Conservation (phyloP, 2,797 vertebrate species). For the Peromyscus aztecus region DNA sequence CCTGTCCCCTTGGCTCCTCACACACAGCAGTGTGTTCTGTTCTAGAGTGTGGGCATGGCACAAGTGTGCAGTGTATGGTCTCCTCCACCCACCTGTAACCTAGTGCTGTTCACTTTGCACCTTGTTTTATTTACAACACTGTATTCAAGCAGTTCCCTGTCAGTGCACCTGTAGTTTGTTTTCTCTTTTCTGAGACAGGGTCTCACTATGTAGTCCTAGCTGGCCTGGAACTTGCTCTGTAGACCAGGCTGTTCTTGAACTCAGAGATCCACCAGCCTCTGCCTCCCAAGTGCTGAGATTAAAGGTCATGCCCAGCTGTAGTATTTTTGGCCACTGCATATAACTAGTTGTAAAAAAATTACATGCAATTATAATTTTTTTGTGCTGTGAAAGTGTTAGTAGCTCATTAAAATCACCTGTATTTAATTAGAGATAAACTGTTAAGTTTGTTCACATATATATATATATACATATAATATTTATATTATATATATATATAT, state of each 20-base stretch:
- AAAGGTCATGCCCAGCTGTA: not conserved
- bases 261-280: not conserved
- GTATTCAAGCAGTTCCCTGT: not conserved
- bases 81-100: not conserved
- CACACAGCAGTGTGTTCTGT: not conserved
- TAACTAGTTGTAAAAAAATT: not conserved
- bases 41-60: not conserved
- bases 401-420: not conserved
- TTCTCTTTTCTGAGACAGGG: not conserved
- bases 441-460: not conserved
- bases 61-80: not conserved
- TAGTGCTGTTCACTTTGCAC: not conserved
- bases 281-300: not conserved
- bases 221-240: not conserved
- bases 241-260: not conserved
- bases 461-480: no score
- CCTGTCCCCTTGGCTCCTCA: not conserved
- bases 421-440: not conserved
- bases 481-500: no score
- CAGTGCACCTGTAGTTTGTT: not conserved
- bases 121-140: not conserved
- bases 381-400: not conserved
- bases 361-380: not conserved
- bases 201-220: not conserved
- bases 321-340: not conserved